Base-by-base conservation (phyloP, 2,797 vertebrate species). In the Phrynocephalus vlangalii region DNA sequence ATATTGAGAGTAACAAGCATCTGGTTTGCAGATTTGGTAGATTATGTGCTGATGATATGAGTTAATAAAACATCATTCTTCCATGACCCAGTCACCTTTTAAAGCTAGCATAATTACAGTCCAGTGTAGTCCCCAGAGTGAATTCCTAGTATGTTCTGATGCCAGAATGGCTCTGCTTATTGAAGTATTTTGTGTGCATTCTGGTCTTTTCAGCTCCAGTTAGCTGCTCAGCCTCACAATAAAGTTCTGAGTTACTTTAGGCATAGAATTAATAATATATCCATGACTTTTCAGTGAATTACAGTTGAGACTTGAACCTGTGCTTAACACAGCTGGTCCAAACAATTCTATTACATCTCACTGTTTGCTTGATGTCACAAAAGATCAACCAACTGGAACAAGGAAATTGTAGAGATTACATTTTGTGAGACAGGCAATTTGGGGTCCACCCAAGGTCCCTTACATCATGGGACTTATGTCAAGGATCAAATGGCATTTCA, bases 1-100 rank as follows among this genome's bases (percentile, higher is more conserved):
- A 66, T 83, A 87, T 82, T 94, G 93, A 95, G 93, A 90, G 90
- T 60, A 87, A 85, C 50, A 91, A 92, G 77, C 92, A 90, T 91
- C 86, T 87, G 92, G 72, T 0, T 7, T 73, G 79, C 85, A 87
- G 86, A 90, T 93, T 91, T 92, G 88, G 93, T 82, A 87, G 44
- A 68, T 87, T 87, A 82, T 83, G 72, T 77, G 86, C 72, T 82
- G 86, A 82, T 82, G 44, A 77, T 76, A 77, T n/a, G 44, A 77
- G 73, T 87, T 87, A 83, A 82, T 77, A 87, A 81, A 87, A 76
- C n/a, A 67, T 56, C 28, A 77, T 68, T 87, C 44, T 38, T 82
- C 72, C 8, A 28, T 33, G 24, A 50, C 33, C 24, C 56, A 75
- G 56, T 24, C 78, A 73, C 52, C 52, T 11, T 63, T 60, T 44